Evolutionary conservation across 2,113 vertebrate genomes (phyloP).

Genomic region (Puffinus mauretanicus): DNA sequence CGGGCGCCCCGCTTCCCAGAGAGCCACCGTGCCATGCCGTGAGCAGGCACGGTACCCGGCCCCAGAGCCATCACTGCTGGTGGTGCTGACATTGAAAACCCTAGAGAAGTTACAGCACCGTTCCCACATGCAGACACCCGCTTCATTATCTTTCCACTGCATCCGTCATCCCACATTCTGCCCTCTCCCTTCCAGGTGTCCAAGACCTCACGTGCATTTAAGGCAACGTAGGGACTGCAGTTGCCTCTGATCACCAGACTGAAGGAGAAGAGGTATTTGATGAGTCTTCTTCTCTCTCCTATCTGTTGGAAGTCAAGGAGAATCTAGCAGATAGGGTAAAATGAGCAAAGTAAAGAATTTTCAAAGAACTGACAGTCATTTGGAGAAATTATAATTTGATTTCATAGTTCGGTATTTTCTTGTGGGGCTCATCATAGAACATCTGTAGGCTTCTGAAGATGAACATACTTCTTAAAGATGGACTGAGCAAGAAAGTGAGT

Average conservation of each 20-base stretch:
- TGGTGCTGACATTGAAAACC: background rate
- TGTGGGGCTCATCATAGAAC: fast-evolving
- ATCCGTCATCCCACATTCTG: background rate
- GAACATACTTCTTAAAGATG: background rate
- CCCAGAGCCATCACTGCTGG: background rate
- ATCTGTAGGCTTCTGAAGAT: background rate
- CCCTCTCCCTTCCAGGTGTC: background rate
- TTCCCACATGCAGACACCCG: background rate
- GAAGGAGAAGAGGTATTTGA: background rate
- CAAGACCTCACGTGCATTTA: background rate
- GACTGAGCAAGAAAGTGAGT: background rate
- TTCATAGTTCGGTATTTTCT: background rate
- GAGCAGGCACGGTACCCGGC: fast-evolving
- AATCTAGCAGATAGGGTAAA: background rate
- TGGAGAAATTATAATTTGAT: background rate
- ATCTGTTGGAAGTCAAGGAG: background rate
- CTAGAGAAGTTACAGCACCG: background rate
- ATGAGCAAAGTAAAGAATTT: background rate
- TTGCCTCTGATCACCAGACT: background rate
- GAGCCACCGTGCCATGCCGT: fast-evolving
- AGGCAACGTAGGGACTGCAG: fast-evolving
- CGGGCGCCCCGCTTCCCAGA: fast-evolving
- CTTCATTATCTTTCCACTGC: background rate
- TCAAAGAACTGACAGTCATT: background rate
- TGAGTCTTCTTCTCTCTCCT: background rate